Evolutionary conservation across 2,888 invertebrate species (phyloP), one percentile per base, ranked within the genome.

Genomic region (Thumatha senex): DNA sequence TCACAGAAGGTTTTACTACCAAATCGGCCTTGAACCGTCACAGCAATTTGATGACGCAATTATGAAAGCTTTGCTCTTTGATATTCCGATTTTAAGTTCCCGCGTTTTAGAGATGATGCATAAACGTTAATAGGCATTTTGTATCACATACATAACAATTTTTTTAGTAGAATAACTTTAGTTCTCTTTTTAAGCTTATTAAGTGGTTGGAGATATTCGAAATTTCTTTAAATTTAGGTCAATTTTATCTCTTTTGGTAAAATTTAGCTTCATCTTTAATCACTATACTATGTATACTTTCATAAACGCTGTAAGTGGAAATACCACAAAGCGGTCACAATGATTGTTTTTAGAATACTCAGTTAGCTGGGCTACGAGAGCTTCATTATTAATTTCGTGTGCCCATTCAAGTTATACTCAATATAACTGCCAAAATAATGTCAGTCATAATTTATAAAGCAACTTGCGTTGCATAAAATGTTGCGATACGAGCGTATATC

Each of bases 1-100:
- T 89, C 89, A 90, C 88, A 86, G 86, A 87, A 82, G 80, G 84
- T 82, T 84, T 78, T 81, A 76, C 77, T 75, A 79, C 67, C 72
- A 74, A 77, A 74, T 74, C 75, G 70, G 67, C 73, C 67, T 68
- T 67, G 76, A 72, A 76, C 74, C 76, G 80, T 80, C 81, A 79
- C 78, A 76, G 80, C 80, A 72, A 79, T 85, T 82, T 82, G 83
- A 82, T 83, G 80, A 77, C 80, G 76, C 84, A 86, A 87, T 87
- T 84, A 84, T 78, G 74, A 80, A 76, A 82, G 76, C 80, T 75
- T 61, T 61, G 64, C 72, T 78, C 82, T 84, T 84, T 86, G 86
- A 85, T 80, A 77, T 79, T 74, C 72, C 60, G 59, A 75, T 80
- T 24, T 11, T 4, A 39, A 40, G 47, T 43, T 39, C 24, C n/a